These are phyloP conservation scores for Zoanthus solanderi DNA, from an alignment of 92 coral and sea anemone species.

Conservation along the genomic window DNA sequence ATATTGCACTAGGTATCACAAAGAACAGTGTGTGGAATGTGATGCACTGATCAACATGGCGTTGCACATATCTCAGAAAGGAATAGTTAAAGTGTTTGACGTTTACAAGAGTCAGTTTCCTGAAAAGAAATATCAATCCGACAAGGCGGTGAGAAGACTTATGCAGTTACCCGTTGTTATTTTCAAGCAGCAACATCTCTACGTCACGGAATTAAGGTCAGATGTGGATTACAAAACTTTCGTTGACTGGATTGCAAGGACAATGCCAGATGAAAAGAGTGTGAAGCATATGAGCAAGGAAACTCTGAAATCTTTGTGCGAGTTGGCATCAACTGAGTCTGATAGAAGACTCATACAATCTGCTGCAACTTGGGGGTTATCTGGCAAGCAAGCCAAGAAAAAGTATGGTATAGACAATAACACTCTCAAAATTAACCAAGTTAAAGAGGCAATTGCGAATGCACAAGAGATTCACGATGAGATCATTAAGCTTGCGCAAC, in stretches of 20 bases:
- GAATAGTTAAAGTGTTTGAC: constrained; percentile 55
- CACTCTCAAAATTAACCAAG: constrained; percentile 45
- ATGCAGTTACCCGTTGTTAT: constrained; percentile 67
- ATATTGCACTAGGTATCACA: constrained; percentile 64
- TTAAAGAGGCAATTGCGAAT: constrained; percentile 53
- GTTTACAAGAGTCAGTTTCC: constrained; percentile 58
- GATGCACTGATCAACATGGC: constrained; percentile 47
- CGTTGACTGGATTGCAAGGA: constrained; percentile 59
- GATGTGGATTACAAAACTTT: constrained; percentile 49
- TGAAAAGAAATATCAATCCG: constrained; percentile 58
- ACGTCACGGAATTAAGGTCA: constrained; percentile 55
- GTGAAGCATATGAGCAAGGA: constrained; percentile 35
- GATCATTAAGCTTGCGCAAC: constrained; percentile 48
- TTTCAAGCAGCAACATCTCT: constrained; percentile 49
- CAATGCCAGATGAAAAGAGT: constrained; percentile 42
- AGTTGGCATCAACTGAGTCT: constrained; percentile 61
- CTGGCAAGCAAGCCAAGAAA: constrained; percentile 50
- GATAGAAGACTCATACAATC: constrained; percentile 53
- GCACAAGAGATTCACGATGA: constrained; percentile 47
- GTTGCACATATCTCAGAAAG: constrained; percentile 46
- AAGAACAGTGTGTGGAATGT: constrained; percentile 60
- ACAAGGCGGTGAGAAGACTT: constrained; percentile 68
- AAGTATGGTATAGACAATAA: constrained; percentile 36
- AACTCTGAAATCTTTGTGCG: constrained; percentile 65
- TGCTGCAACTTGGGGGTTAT: constrained; percentile 62